A percentile compares a stretch with the other conserved stretches of the same genome.
These are phyloP conservation scores for Enteromius anoplus DNA, from an alignment of 2,797 vertebrate species.

Conservation along the genomic window DNA sequence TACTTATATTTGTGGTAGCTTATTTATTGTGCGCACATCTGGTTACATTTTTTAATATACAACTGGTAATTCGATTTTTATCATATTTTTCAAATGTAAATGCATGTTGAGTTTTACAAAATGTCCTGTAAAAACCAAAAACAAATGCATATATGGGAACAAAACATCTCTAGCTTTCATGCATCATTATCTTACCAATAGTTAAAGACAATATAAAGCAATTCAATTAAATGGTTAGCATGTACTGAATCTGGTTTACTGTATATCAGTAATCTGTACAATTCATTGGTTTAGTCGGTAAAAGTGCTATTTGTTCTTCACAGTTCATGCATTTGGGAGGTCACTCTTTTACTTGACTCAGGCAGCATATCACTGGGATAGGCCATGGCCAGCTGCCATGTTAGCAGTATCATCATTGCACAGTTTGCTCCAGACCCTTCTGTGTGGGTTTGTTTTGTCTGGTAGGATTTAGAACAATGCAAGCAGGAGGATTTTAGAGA, in stretches of 20 bases:
- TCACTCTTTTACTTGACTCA: not conserved
- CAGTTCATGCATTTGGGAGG: conserved; percentile 17
- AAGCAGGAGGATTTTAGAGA: conserved; percentile 58
- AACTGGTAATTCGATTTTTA: not conserved
- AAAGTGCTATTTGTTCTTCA: not conserved
- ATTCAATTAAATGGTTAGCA: not conserved
- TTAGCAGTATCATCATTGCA: conserved; percentile 2
- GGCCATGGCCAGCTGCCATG: conserved; percentile 27
- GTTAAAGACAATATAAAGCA: not conserved
- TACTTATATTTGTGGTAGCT: not conserved
- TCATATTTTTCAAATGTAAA: not conserved
- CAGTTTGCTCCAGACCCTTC: not conserved
- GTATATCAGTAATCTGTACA: not conserved
- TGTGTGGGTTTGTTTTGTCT: conserved; percentile 28
- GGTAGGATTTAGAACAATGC: conserved; percentile 49
- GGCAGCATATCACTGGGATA: not conserved
- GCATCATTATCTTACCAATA: not conserved
- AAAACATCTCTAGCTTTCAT: not conserved
- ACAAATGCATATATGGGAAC: not conserved
- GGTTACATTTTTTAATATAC: not conserved
- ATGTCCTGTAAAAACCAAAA: not conserved
- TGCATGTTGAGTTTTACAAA: not conserved
- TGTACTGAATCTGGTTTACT: not conserved
- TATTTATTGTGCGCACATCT: not conserved
- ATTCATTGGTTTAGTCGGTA: not conserved